Evolutionary conservation across 1,140 invertebrate genomes (phyloP).

Genomic region (Hycleus cichorii): DNA sequence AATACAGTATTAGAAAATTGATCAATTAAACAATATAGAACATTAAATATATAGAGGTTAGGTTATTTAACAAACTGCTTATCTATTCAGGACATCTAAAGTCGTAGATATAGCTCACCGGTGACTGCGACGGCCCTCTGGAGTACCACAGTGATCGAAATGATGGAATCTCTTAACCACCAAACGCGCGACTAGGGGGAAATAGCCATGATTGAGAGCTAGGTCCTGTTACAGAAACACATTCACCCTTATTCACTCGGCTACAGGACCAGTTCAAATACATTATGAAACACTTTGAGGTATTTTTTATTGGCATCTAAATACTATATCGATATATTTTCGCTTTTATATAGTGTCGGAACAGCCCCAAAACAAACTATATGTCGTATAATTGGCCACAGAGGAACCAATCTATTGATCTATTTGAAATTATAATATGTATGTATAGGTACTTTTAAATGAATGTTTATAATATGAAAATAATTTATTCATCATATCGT

Average conservation of each 20-base stretch:
- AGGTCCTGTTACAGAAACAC: slow-evolving; percentile 24
- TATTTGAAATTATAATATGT: neutral
- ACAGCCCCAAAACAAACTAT: slow-evolving; percentile 18
- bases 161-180: slow-evolving; percentile 44
- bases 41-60: too few species aligned
- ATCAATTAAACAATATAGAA: too few species aligned
- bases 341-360: slow-evolving; percentile 3
- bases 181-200: slow-evolving; percentile 40
- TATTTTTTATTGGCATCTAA: slow-evolving; percentile 41
- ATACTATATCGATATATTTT: slow-evolving; percentile 38
- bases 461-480: too few species aligned
- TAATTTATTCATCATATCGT: neutral
- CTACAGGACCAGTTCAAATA: slow-evolving; percentile 28
- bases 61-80: slow-evolving; percentile 16
- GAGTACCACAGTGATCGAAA: slow-evolving; percentile 41
- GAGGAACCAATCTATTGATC: neutral
- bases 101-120: slow-evolving; percentile 37
- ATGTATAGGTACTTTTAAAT: neutral
- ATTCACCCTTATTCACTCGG: slow-evolving; percentile 25
- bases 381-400: slow-evolving; percentile 18
- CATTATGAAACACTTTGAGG: slow-evolving; percentile 41
- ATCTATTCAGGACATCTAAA: slow-evolving; percentile 26
- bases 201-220: slow-evolving; percentile 43
- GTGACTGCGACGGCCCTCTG: slow-evolving; percentile 38
- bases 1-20: too few species aligned